Evolutionary conservation across 1,140 invertebrate genomes (phyloP).

Genomic region (Eupeodes corollae): DNA sequence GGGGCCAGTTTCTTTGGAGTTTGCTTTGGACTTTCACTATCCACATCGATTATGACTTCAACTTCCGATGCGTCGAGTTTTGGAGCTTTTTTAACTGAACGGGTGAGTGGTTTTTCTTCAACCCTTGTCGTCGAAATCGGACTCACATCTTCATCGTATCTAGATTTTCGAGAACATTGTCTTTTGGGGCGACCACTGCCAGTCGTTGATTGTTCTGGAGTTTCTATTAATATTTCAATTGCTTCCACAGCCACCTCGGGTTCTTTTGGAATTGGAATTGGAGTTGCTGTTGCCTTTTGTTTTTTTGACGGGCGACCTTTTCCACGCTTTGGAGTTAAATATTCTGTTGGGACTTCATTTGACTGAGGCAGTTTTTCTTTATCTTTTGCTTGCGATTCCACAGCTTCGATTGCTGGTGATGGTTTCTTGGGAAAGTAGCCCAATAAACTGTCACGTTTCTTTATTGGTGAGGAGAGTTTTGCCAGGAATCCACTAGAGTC

Average conservation of each 20-base stretch:
- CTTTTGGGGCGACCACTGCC: conserved; percentile 23
- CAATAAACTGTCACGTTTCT: conserved; percentile 45
- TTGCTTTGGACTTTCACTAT: conserved; percentile 6
- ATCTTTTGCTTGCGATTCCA: background rate
- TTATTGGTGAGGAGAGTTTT: conserved; percentile 42
- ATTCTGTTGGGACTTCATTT: background rate
- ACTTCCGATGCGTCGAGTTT: conserved; percentile 2
- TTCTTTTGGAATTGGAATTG: conserved; percentile 6
- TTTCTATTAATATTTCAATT: background rate
- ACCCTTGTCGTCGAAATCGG: conserved; percentile 1
- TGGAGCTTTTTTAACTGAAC: background rate
- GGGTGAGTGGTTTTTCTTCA: no score
- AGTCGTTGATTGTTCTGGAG: background rate
- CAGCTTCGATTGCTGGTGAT: conserved; percentile 13
- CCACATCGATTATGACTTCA: conserved; percentile 22
- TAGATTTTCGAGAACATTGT: conserved; percentile 25
- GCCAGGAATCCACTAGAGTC: conserved; percentile 21
- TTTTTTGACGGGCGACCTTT: background rate
- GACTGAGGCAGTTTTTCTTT: background rate
- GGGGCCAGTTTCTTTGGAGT: conserved; percentile 43
- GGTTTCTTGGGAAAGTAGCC: conserved; percentile 41
- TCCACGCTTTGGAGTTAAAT: background rate
- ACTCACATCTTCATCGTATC: conserved; percentile 31
- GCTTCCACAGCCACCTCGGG: background rate
- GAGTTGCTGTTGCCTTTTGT: background rate